These are phyloP conservation scores for Tichodroma muraria DNA, from an alignment of 2,113 vertebrate species.

Conservation along the genomic window DNA sequence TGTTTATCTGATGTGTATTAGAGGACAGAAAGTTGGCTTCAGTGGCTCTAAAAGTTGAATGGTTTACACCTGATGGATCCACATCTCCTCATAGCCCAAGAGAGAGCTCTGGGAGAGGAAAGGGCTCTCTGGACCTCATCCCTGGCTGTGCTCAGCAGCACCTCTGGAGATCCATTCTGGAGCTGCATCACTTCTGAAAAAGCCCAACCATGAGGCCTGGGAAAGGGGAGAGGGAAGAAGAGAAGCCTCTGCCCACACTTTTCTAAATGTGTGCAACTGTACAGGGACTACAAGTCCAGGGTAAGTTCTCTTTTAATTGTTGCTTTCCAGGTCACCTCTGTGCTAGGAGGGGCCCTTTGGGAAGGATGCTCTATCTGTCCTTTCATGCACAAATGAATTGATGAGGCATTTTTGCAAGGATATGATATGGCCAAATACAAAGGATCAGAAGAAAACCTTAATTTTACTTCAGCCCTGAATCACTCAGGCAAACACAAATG, in stretches of 20 bases:
- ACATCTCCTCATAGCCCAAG: neutral
- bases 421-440: neutral
- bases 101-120: rapidly evolving
- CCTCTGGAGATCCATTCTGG: neutral
- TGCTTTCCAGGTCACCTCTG: neutral
- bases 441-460: neutral
- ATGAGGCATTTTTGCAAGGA: neutral
- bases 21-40: neutral
- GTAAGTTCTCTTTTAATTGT: constrained; percentile 31
- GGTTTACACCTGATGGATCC: neutral
- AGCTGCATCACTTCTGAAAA: neutral
- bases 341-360: neutral
- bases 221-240: neutral
- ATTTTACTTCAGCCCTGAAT: neutral
- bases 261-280: neutral
- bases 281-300: neutral
- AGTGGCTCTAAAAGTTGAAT: neutral
- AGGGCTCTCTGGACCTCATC: neutral
- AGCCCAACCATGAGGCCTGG: neutral
- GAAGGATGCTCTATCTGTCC: neutral
- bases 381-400: constrained; percentile 48
- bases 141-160: neutral
- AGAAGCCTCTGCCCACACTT: neutral
- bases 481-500: neutral
- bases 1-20: neutral